These are phyloP conservation scores for Dichetophora obliterata DNA, from an alignment of 2,888 invertebrate genomes.

Conservation along the genomic window DNA sequence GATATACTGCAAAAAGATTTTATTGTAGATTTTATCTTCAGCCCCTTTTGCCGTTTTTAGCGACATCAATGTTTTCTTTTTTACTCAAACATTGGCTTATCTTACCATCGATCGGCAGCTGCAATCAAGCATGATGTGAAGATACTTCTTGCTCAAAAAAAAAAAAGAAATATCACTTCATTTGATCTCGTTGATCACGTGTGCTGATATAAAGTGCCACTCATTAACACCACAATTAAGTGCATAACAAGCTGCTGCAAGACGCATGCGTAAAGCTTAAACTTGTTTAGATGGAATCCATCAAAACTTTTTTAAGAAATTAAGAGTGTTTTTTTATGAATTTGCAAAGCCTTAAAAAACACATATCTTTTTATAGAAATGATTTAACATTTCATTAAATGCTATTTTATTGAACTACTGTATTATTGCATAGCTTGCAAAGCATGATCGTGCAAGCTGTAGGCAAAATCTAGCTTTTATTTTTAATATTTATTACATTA, in stretches of 20 bases:
- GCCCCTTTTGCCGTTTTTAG: background rate
- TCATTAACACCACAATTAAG: conserved; percentile 28
- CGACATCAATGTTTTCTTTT: background rate
- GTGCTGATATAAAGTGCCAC: conserved; percentile 24
- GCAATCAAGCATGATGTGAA: background rate
- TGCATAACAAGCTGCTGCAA: conserved; percentile 10
- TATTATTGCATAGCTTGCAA: too few relatives aligned
- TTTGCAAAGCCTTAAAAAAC: too few relatives aligned
- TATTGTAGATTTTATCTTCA: background rate
- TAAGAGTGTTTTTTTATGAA: too few relatives aligned
- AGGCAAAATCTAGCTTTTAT: too few relatives aligned
- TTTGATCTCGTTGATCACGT: conserved; percentile 29
- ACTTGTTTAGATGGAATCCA: background rate
- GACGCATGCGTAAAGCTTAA: background rate
- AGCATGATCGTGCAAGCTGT: too few relatives aligned
- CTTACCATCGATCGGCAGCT: conserved; percentile 16
- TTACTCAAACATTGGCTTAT: background rate
- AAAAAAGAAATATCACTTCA: background rate
- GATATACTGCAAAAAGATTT: background rate
- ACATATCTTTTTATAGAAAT: too few relatives aligned
- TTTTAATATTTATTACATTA: too few relatives aligned
- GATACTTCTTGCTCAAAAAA: background rate
- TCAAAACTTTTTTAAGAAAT: background rate
- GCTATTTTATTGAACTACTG: too few relatives aligned
- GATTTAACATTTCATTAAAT: too few relatives aligned